Evolutionary conservation across 64 coral and sea anemone genomes (phyloP).

Genomic region (Actinia equina): DNA sequence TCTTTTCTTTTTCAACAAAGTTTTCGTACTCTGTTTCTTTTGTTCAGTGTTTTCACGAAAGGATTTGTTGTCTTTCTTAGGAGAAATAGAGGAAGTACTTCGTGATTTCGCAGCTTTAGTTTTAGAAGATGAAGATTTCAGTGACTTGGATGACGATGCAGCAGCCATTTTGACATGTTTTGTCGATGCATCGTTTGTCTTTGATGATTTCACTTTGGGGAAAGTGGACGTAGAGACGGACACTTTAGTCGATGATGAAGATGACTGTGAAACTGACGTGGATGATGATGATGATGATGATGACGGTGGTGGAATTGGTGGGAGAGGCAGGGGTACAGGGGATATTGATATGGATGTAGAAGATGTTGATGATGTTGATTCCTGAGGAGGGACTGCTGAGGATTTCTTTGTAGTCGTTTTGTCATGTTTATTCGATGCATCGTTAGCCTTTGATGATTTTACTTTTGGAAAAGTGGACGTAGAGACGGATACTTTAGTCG

Average conservation of each 20-base stretch:
- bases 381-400: neutral
- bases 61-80: neutral
- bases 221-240: neutral
- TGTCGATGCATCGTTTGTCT: neutral
- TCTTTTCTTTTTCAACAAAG: neutral
- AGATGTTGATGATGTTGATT: constrained; percentile 11
- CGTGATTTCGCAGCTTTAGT: neutral
- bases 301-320: neutral
- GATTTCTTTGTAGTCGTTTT: neutral
- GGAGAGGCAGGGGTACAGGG: neutral
- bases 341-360: neutral
- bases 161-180: neutral
- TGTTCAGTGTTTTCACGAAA: neutral
- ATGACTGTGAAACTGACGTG: neutral
- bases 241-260: neutral
- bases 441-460: constrained; percentile 3
- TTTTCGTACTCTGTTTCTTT: neutral
- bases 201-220: neutral
- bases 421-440: neutral
- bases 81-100: neutral
- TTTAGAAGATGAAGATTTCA: neutral
- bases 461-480: neutral
- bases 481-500: neutral
- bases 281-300: neutral
- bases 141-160: neutral